Evolutionary conservation across 2,113 vertebrate genomes (phyloP), one percentile per base, ranked within the genome.

Genomic region (Mesocricetus auratus): DNA sequence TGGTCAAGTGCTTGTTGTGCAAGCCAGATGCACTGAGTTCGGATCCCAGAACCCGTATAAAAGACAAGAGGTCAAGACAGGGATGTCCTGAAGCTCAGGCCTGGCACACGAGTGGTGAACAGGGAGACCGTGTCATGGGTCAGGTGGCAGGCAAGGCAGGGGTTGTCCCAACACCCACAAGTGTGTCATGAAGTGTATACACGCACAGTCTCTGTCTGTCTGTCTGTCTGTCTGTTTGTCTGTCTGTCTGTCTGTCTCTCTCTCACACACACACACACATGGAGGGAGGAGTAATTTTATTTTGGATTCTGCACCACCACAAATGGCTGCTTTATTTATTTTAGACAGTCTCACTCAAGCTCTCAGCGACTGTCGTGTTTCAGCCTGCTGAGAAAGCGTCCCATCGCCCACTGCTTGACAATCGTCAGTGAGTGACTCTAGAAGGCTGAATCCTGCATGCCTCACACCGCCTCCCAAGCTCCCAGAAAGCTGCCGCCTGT

Each of bases 381-480:
- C 33, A 21, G 78, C 33, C 78, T 56, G 36, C 78, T n/a, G 50
- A 81, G 78, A n/a, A 56, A n/a, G 50, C 17, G 39, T 56, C 58
- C 36, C 5, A 10, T 9, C 56, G 77, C 1, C 0, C 0, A 62
- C 39, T 33, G 42, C 29, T 77, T n/a, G 39, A 7, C 36, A 9
- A 31, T 22, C 21, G 17, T 16, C 2, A 2, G 11, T 2, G 1
- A 2, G 11, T 2, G 1, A 47, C 42, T 88, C 50, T 26, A 53
- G 86, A 93, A 88, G 86, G 45, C 93, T 21, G 78, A 66, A 95
- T 96, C 90, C 64, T 68, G 68, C 86, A 31, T 79, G 78, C 31
- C 74, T 93, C 62, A 87, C 90, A 39, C 26, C 0, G 0, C 81
- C 71, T 81, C 71, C 88, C 79, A 58, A 68, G 87, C 11, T 91